These are phyloP conservation scores for Eupithecia vulgata DNA, from an alignment of 2,888 invertebrate genomes.

Conservation along the genomic window DNA sequence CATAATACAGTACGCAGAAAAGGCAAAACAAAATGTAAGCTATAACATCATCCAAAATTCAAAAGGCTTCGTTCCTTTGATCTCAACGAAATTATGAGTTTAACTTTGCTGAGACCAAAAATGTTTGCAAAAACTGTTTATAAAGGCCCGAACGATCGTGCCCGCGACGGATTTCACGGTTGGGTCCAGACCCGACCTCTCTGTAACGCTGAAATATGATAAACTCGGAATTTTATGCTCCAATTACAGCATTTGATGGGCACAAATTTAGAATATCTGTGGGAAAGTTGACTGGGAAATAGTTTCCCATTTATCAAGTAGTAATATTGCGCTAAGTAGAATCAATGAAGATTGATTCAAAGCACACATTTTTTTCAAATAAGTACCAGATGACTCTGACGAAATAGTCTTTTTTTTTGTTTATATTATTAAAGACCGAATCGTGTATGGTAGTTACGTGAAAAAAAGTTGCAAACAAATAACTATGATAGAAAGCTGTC, in stretches of 20 bases:
- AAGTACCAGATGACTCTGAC: neutral
- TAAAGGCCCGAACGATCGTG: conserved; percentile 46
- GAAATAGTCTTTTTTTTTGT: no score
- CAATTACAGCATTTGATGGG: conserved; percentile 33
- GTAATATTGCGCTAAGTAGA: neutral
- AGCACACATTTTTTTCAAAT: neutral
- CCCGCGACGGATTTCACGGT: conserved; percentile 55
- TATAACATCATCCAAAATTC: neutral
- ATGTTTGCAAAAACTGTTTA: conserved; percentile 7
- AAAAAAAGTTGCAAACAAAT: no score
- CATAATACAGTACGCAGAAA: neutral
- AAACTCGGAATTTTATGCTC: conserved; percentile 42
- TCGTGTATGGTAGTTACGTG: no score
- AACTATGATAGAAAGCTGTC: no score
- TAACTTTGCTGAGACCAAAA: neutral
- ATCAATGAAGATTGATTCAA: neutral
- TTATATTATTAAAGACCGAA: neutral
- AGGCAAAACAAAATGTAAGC: neutral
- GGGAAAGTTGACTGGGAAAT: conserved; percentile 23
- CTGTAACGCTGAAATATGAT: conserved; percentile 37
- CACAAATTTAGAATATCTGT: conserved; percentile 25
- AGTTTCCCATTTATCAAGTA: neutral
- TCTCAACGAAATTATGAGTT: neutral
- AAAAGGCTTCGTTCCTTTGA: neutral
- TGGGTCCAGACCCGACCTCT: conserved; percentile 44